These are phyloP conservation scores for Ctenopoma kingsleyae DNA, from an alignment of 2,797 vertebrate genomes.

Conservation along the genomic window DNA sequence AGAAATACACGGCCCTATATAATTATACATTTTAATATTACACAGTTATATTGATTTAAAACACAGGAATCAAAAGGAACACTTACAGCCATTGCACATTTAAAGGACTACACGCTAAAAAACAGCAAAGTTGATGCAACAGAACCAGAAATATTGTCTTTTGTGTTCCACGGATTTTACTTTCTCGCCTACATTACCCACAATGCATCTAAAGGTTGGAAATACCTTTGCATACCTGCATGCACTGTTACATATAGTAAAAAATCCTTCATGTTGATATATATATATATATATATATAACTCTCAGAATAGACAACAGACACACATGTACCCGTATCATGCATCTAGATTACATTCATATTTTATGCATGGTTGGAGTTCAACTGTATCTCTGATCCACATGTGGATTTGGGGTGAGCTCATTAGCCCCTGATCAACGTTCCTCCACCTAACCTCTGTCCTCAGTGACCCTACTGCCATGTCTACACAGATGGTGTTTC, in stretches of 20 bases:
- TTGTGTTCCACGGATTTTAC: neutral
- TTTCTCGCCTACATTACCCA: neutral
- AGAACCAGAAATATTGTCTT: neutral
- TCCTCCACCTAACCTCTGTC: constrained; percentile 67
- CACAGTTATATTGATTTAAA: neutral
- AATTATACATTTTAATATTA: neutral
- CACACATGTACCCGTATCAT: neutral
- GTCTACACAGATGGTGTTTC: neutral
- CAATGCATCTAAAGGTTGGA: neutral
- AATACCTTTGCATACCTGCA: neutral
- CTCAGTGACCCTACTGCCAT: constrained; percentile 56
- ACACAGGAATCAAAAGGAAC: neutral
- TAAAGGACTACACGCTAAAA: neutral
- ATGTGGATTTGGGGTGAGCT: constrained; percentile 57
- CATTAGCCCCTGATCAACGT: constrained; percentile 50
- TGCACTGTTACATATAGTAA: too few relatives aligned
- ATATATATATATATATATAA: neutral
- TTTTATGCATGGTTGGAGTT: constrained; percentile 9
- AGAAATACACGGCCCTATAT: neutral
- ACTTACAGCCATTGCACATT: neutral
- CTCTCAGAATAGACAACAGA: neutral
- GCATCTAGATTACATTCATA: neutral
- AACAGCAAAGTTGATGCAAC: neutral
- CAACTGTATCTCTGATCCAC: constrained; percentile 42
- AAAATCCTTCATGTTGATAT: too few relatives aligned